These are phyloP conservation scores for Calliopsis andreniformis DNA, from an alignment of 1,140 invertebrate genomes.

Conservation along the genomic window DNA sequence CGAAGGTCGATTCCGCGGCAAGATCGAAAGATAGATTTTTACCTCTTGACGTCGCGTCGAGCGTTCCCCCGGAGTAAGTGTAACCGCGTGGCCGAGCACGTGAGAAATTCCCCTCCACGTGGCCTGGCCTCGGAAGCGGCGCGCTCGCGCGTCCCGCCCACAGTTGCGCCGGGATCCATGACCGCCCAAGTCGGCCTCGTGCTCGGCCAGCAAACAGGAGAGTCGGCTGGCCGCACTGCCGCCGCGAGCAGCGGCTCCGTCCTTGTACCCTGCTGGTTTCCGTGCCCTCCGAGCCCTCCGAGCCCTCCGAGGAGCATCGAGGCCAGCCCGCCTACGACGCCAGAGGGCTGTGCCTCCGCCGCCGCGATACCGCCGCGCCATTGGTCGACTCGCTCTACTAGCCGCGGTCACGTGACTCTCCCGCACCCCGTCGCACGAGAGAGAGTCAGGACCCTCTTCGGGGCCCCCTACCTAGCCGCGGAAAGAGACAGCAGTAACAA, in stretches of 20 bases:
- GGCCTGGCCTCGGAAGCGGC: slow-evolving; percentile 27
- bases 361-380: slow-evolving; percentile 74
- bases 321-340: slow-evolving; percentile 76
- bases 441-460: slow-evolving; percentile 12
- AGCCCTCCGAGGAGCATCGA: slow-evolving; percentile 57
- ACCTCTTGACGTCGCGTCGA: slow-evolving; percentile 30
- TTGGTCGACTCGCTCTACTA: slow-evolving; percentile 68
- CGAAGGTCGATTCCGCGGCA: not conserved
- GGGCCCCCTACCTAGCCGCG: slow-evolving; percentile 49
- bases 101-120: slow-evolving; percentile 72
- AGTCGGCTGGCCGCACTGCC: slow-evolving; percentile 71
- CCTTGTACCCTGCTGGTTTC: slow-evolving; percentile 52
- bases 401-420: slow-evolving; percentile 73
- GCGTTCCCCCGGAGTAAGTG: slow-evolving; percentile 37
- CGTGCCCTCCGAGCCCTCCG: slow-evolving; percentile 70
- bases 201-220: slow-evolving; percentile 52
- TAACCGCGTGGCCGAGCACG: slow-evolving; percentile 77
- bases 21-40: slow-evolving; percentile 23
- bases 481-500: slow-evolving; percentile 77
- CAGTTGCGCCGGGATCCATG: slow-evolving; percentile 66
- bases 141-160: slow-evolving; percentile 74
- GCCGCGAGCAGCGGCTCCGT: slow-evolving; percentile 66
- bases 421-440: slow-evolving; percentile 26
- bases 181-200: slow-evolving; percentile 65
- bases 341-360: slow-evolving; percentile 75